Percentiles rank a stretch among this genome's conserved stretches.
phyloP scores from a whole-genome alignment of 2,888 invertebrate genomes.

The Liopterus haemorrhoidalis region DNA sequence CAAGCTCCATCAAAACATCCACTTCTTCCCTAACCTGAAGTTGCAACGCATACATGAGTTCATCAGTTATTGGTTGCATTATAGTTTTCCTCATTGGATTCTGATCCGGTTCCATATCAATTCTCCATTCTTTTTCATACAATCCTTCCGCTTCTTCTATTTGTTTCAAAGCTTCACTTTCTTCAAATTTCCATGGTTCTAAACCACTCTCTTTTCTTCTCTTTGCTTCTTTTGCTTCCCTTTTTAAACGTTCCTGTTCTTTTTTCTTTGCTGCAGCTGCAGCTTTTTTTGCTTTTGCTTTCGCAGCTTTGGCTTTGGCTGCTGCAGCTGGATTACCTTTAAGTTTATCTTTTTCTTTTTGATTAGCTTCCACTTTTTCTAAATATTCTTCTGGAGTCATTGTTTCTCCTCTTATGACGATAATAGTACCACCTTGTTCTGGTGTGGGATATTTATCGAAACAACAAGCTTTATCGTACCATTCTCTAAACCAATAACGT shows the following conservation, averaged over 20 bases:
- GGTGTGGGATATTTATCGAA: conserved; percentile 71
- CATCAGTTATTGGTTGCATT: conserved; percentile 58
- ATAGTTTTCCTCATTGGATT: conserved; percentile 47
- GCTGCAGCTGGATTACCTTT: conserved; percentile 43
- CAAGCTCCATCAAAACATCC: conserved; percentile 60
- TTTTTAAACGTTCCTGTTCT: conserved; percentile 32
- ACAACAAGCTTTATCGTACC: conserved; percentile 52
- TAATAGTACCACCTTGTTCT: conserved; percentile 62
- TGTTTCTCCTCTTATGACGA: conserved; percentile 55
- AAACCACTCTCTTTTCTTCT: conserved; percentile 22
- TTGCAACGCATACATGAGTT: conserved; percentile 59
- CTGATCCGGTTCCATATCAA: conserved; percentile 54
- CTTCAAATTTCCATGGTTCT: conserved; percentile 16
- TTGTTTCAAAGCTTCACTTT: conserved; percentile 7
- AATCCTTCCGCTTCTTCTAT: conserved; percentile 40
- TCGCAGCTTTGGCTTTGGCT: conserved; percentile 46
- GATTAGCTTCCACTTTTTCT: conserved; percentile 40
- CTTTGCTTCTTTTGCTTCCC: conserved; percentile 37
- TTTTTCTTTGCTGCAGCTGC: conserved; percentile 31
- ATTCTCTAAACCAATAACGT: conserved; percentile 65
- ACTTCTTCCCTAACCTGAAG: conserved; percentile 61
- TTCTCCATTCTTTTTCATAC: conserved; percentile 47
- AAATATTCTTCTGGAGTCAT: conserved; percentile 56
- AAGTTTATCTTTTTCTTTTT: conserved; percentile 37
- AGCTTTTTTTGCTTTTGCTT: conserved; percentile 37